Base-by-base conservation (phyloP, 2,888 invertebrate genomes). In the Brenthis ino region DNA sequence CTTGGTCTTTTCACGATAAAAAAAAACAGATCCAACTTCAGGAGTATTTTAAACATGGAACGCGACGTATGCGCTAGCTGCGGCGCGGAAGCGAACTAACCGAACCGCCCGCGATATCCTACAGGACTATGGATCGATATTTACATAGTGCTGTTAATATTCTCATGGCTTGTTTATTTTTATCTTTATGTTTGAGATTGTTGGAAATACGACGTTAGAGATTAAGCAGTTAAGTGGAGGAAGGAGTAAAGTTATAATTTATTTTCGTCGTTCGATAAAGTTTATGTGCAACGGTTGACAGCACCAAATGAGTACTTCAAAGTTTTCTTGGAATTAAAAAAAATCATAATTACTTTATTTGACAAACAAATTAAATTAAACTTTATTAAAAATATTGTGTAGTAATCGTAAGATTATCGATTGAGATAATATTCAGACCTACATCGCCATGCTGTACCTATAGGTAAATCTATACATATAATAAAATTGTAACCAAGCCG, bases 101-200 rank as follows among this genome's bases (percentile, higher is more conserved):
- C 77, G 80, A 64, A 57, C 68, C 48, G 76, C 79, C 79, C 82
- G 85, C 88, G 86, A 87, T 87, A 86, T 91, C 91, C 91, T 90
- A 82, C 87, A 89, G 80, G 79, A 92, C 84, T 88, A 91, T 86
- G 85, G 87, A 92, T 92, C 92, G 89, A 92, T 92, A 91, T 91
- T 89, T 88, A 91, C 88, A 90, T 91, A 87, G 84, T 84, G 85
- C 84, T 88, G 89, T 89, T 90, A 89, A 89, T 89, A 89, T 89
- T 85, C 85, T 83, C 76, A 69, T 72, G 70, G 77, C 75, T 76
- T 79, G 74, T 78, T 79, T 79, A 79, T 80, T 79, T 79, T 77
- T 80, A 79, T 76, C 74, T 74, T 76, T 70, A 76, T 72, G 70
- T 73, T 70, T 73, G 69, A 74, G 72, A 77, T 76, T 66, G 74